These are phyloP conservation scores for Ciconia boyciana DNA, from an alignment of 2,113 vertebrate species.

Conservation along the genomic window DNA sequence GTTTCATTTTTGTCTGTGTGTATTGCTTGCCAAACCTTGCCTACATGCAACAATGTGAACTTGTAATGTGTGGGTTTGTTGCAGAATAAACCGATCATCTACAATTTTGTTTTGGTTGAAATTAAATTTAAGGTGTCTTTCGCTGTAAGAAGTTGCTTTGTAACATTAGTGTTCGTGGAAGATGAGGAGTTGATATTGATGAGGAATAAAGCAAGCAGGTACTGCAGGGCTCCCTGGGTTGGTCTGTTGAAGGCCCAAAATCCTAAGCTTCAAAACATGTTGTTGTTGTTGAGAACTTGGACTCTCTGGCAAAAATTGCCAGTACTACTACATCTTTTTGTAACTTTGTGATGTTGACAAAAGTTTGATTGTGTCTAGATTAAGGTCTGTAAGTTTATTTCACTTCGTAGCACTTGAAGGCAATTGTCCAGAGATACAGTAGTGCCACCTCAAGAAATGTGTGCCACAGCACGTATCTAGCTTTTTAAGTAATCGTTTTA, in stretches of 20 bases:
- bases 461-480: slow-evolving; percentile 8
- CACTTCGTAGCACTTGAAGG: background rate
- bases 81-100: background rate
- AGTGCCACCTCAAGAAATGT: background rate
- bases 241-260: background rate
- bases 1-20: slow-evolving; percentile 3
- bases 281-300: background rate
- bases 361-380: background rate
- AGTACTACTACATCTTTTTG: background rate
- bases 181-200: background rate
- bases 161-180: background rate
- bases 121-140: background rate
- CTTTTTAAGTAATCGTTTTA: background rate
- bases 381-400: background rate
- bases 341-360: background rate
- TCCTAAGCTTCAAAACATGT: background rate
- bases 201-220: background rate
- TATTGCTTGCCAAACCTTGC: slow-evolving; percentile 2
- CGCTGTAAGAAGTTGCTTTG: background rate
- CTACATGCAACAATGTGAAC: background rate
- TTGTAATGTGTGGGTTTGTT: background rate
- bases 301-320: background rate
- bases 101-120: background rate
- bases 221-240: background rate
- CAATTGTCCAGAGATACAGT: background rate